phyloP scores from a whole-genome alignment of 2,797 vertebrate genomes.

The Botia kubotai region DNA sequence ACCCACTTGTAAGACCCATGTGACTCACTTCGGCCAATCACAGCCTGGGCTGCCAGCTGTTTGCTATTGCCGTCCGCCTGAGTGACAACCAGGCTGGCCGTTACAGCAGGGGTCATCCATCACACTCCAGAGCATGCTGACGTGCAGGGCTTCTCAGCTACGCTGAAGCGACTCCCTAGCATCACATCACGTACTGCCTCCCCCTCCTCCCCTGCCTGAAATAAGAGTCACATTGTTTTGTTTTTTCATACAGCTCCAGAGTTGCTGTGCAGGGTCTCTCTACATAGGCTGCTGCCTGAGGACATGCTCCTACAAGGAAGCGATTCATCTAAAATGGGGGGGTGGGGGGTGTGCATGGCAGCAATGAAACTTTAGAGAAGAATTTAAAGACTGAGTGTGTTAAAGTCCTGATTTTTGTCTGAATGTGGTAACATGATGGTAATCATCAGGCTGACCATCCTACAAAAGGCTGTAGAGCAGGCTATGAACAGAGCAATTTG shows the following conservation, averaged over 20 bases:
- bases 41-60: slow-evolving; percentile 50
- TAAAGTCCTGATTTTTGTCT: slow-evolving; percentile 34
- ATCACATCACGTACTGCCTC: slow-evolving; percentile 57
- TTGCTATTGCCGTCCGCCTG: slow-evolving; percentile 47
- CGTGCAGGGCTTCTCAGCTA: slow-evolving; percentile 50
- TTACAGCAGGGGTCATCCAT: slow-evolving; percentile 71
- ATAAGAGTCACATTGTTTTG: slow-evolving; percentile 68
- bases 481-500: not conserved
- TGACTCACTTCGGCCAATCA: slow-evolving; percentile 63
- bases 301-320: slow-evolving; percentile 66
- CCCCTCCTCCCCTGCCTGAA: slow-evolving; percentile 51
- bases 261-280: slow-evolving; percentile 53
- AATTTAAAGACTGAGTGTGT: slow-evolving; percentile 39
- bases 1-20: slow-evolving; percentile 46
- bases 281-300: slow-evolving; percentile 62
- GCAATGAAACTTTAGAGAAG: slow-evolving; percentile 55
- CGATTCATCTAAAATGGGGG: slow-evolving; percentile 63
- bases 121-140: slow-evolving; percentile 56
- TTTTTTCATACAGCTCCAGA: slow-evolving; percentile 45
- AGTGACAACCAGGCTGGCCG: slow-evolving; percentile 67
- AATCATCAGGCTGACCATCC: slow-evolving; percentile 44
- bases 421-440: slow-evolving; percentile 4
- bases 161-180: slow-evolving; percentile 54
- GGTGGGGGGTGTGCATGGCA: slow-evolving; percentile 39
- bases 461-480: not conserved